Evolutionary conservation across 64 coral and sea anemone species (phyloP).

Genomic region (Stylophora pistillata): DNA sequence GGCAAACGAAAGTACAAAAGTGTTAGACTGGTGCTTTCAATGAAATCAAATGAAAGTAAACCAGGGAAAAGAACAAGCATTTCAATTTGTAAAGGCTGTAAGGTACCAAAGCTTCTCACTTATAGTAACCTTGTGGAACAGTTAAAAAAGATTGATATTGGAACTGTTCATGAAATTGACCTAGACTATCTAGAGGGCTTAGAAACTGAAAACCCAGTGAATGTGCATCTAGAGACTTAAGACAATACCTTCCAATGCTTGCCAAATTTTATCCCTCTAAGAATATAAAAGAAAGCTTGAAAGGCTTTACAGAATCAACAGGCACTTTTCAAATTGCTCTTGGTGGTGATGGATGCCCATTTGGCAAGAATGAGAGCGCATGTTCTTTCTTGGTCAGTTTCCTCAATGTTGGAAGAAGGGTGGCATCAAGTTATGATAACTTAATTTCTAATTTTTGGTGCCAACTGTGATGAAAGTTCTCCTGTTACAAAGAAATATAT

Average conservation of each 20-base stretch:
- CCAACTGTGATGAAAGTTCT: constrained; percentile 82
- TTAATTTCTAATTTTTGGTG: constrained; percentile 77
- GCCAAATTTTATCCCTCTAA: constrained; percentile 74
- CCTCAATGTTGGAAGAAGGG: constrained; percentile 75
- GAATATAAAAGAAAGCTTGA: constrained; percentile 58
- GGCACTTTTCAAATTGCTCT: constrained; percentile 82
- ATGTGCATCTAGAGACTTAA: constrained; percentile 78
- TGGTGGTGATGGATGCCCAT: constrained; percentile 82
- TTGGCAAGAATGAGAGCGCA: constrained; percentile 73
- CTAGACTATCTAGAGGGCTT: constrained; percentile 41
- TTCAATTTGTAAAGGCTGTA: constrained; percentile 52
- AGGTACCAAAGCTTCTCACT: constrained; percentile 75
- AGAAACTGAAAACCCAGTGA: constrained; percentile 46
- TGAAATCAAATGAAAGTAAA: constrained; percentile 54
- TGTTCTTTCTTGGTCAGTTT: constrained; percentile 86
- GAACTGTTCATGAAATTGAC: constrained; percentile 63
- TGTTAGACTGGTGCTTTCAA: constrained; percentile 41
- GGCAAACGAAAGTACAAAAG: constrained; percentile 21
- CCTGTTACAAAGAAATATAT: constrained; percentile 75
- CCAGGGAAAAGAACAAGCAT: constrained; percentile 64
- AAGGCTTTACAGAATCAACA: constrained; percentile 81
- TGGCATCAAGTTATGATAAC: constrained; percentile 72
- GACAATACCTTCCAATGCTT: constrained; percentile 66
- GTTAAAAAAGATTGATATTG: constrained; percentile 74
- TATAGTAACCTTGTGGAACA: constrained; percentile 55